These are phyloP conservation scores for Colletes latitarsis DNA, from an alignment of 1,140 invertebrate genomes.

Conservation along the genomic window DNA sequence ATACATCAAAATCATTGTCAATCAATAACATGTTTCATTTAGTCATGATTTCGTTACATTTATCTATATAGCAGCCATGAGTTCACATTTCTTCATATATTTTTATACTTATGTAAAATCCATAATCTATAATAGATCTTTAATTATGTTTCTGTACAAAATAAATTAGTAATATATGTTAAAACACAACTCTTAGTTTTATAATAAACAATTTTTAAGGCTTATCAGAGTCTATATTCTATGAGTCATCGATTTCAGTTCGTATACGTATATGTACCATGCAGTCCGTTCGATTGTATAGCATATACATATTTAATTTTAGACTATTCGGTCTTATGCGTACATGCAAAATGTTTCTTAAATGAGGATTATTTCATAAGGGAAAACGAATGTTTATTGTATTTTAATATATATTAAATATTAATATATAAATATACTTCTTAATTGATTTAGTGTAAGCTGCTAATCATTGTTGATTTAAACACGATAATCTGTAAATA, in stretches of 20 bases:
- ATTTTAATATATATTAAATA: background rate
- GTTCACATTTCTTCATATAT: background rate
- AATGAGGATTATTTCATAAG: background rate
- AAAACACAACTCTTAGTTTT: background rate
- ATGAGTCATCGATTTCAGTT: conserved; percentile 35
- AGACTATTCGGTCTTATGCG: background rate
- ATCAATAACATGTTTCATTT: background rate
- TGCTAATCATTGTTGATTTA: background rate
- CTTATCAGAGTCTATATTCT: conserved; percentile 30
- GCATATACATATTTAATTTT: background rate
- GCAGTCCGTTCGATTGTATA: background rate
- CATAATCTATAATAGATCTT: background rate
- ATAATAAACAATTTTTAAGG: conserved; percentile 8
- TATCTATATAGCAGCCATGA: background rate
- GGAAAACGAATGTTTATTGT: background rate
- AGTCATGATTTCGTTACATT: background rate
- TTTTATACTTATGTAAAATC: background rate
- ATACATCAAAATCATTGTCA: background rate
- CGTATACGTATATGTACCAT: conserved; percentile 6
- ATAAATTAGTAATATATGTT: background rate
- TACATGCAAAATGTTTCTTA: background rate
- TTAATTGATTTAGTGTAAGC: background rate
- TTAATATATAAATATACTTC: background rate
- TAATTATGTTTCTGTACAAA: background rate
- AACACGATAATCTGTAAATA: too few relatives aligned